These are phyloP conservation scores for Columba livia DNA, from an alignment of 2,113 vertebrate species.

Conservation along the genomic window DNA sequence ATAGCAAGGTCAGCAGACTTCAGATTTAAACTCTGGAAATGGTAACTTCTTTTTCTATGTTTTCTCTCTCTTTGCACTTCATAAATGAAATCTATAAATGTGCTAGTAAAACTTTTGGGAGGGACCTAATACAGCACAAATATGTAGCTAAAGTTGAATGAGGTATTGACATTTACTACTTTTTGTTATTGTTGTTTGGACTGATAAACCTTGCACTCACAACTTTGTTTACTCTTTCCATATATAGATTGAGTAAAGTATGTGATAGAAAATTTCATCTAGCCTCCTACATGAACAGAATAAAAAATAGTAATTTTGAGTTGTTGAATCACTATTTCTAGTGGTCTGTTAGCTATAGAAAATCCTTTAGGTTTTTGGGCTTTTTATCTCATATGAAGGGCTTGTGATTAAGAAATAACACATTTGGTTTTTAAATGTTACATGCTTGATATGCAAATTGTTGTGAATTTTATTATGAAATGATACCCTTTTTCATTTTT, in stretches of 20 bases:
- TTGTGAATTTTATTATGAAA: not conserved
- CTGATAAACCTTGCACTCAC: not conserved
- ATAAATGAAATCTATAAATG: not conserved
- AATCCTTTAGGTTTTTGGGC: not conserved
- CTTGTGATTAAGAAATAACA: not conserved
- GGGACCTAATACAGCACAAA: not conserved
- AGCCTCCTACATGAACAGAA: not conserved
- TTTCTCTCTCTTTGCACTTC: not conserved
- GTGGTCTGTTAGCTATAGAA: not conserved
- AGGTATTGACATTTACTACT: not conserved
- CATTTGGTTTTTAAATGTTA: not conserved
- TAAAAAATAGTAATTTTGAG: not conserved
- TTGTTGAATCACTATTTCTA: not conserved
- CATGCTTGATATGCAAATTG: not conserved
- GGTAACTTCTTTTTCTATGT: accelerated
- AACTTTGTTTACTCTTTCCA: not conserved
- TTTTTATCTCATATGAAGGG: not conserved
- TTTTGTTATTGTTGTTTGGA: not conserved
- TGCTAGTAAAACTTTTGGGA: not conserved
- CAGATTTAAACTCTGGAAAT: not conserved
- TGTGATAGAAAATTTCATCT: not conserved
- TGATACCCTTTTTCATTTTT: not conserved
- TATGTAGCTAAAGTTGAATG: not conserved
- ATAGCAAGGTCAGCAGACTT: not conserved
- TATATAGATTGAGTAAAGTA: not conserved